Conservation (phyloP, 2,888 invertebrate genomes). For the Drosophila imparisetae region DNA sequence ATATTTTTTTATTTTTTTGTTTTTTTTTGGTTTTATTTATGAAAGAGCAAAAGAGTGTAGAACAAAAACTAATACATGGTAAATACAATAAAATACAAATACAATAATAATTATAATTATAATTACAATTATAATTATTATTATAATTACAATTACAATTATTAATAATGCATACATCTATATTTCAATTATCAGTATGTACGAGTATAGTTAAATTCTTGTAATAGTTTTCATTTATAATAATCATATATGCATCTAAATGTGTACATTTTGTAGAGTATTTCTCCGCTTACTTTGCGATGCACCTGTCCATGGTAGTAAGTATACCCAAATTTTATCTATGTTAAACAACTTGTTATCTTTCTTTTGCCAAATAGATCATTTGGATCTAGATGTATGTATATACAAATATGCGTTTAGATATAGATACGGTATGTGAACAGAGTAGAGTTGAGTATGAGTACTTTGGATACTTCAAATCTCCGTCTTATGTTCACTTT, state of each 20-base stretch:
- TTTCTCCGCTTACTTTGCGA: constrained; percentile 6
- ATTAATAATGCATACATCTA: constrained; percentile 64
- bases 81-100: constrained; percentile 82
- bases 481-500: constrained; percentile 17
- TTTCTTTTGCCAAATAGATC: background rate
- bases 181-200: constrained; percentile 63
- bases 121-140: constrained; percentile 63
- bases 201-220: constrained; percentile 68
- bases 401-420: constrained; percentile 16
- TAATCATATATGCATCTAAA: constrained; percentile 44
- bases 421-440: constrained; percentile 28
- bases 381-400: constrained; percentile 13
- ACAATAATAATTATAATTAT: constrained; percentile 75
- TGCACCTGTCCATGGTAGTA: constrained; percentile 8
- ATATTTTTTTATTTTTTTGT: constrained; percentile 51
- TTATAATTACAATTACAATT: constrained; percentile 63
- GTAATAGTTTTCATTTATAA: constrained; percentile 33
- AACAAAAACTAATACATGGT: constrained; percentile 82
- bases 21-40: constrained; percentile 70
- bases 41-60: constrained; percentile 83
- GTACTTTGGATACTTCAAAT: constrained; percentile 23
- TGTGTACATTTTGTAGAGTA: constrained; percentile 31
- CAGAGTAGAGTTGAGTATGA: constrained; percentile 18
- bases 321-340: constrained; percentile 22
- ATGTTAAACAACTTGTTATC: constrained; percentile 18